Conservation (phyloP, 2,888 invertebrate genomes). For the Zaprionus lineosus region DNA sequence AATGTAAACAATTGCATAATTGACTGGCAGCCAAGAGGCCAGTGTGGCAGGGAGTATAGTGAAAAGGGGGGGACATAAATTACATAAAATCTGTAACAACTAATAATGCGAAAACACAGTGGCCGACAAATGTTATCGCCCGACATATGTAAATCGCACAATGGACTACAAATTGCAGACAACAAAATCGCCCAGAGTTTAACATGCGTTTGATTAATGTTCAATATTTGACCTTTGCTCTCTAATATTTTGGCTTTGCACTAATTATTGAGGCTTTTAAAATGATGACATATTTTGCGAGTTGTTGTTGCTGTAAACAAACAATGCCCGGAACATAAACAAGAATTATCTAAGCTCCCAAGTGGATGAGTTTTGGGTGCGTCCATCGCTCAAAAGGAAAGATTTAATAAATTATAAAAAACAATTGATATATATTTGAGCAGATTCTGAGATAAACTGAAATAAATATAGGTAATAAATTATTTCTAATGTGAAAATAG, state of each 20-base stretch:
- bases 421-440: too few relatives aligned
- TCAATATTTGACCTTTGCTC: slow-evolving; percentile 30
- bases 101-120: slow-evolving; percentile 37
- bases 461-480: too few relatives aligned
- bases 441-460: too few relatives aligned
- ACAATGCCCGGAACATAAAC: too few relatives aligned
- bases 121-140: slow-evolving; percentile 18
- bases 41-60: background rate
- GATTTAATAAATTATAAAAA: too few relatives aligned
- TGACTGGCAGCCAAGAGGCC: slow-evolving; percentile 40
- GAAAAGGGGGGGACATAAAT: slow-evolving; percentile 1
- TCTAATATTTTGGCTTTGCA: slow-evolving; percentile 34
- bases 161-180: slow-evolving; percentile 38
- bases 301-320: too few relatives aligned
- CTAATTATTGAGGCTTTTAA: too few relatives aligned
- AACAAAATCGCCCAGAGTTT: slow-evolving; percentile 44
- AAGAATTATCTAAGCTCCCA: too few relatives aligned
- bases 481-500: too few relatives aligned
- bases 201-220: slow-evolving; percentile 49
- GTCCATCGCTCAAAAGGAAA: too few relatives aligned
- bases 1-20: slow-evolving; percentile 67
- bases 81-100: slow-evolving; percentile 34
- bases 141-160: slow-evolving; percentile 41
- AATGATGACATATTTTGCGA: too few relatives aligned
- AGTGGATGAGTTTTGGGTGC: too few relatives aligned